phyloP scores from a whole-genome alignment of 2,888 invertebrate species.

The Calameuta filiformis region DNA sequence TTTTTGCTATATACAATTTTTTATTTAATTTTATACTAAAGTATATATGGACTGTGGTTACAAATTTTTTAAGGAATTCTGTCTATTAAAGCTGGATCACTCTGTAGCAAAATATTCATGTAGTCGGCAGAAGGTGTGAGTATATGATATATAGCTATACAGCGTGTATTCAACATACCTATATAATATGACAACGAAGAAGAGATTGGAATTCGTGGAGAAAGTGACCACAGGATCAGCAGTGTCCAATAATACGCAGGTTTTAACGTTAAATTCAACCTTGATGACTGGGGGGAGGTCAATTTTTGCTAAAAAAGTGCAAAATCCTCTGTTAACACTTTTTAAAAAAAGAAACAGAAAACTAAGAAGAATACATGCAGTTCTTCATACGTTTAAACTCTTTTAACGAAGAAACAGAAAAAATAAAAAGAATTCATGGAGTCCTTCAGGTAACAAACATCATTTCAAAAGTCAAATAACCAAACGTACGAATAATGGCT shows the following conservation, averaged over 20 bases:
- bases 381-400: neutral
- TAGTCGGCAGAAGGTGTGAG: conserved; percentile 11
- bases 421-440: neutral
- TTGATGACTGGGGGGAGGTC: neutral
- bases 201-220: conserved; percentile 17
- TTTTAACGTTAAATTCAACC: conserved; percentile 4
- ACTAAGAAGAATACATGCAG: neutral
- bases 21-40: neutral
- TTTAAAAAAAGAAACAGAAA: neutral
- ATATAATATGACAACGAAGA: conserved; percentile 20
- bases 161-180: conserved; percentile 8
- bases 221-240: conserved; percentile 13
- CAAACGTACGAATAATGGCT: neutral
- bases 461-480: neutral
- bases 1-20: neutral
- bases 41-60: neutral
- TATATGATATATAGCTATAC: conserved; percentile 4
- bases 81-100: neutral
- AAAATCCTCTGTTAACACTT: neutral
- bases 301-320: neutral
- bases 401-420: neutral
- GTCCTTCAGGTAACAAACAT: neutral
- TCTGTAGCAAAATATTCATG: neutral
- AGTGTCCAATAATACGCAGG: neutral
- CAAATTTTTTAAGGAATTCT: neutral